Conservation (phyloP, 2,888 invertebrate genomes). For the Gari tellinella region DNA sequence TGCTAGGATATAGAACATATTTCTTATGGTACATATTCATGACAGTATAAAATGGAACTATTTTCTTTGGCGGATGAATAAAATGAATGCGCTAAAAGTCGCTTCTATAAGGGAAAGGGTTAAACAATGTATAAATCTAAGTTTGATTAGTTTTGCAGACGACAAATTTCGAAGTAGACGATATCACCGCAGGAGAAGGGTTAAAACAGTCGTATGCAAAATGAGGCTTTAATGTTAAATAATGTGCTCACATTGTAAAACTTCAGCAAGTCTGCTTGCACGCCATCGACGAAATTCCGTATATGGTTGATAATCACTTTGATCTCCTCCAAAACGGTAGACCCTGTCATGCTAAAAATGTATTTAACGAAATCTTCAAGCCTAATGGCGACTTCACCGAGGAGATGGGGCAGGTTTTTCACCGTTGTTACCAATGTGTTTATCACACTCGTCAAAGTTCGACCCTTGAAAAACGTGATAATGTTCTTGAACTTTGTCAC, state of each 20-base stretch:
- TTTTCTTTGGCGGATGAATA: too few species aligned
- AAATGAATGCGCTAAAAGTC: too few species aligned
- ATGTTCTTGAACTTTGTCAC: constrained; percentile 47
- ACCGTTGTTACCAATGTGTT: constrained; percentile 26
- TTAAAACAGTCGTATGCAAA: not conserved
- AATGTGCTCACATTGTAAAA: constrained; percentile 45
- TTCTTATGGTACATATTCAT: too few species aligned
- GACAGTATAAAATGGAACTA: too few species aligned
- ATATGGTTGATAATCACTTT: constrained; percentile 32
- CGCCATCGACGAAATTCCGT: constrained; percentile 31
- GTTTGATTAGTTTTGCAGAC: too few species aligned
- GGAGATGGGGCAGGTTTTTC: constrained; percentile 30
- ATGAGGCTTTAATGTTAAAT: not conserved
- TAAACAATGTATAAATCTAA: too few species aligned
- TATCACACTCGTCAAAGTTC: constrained; percentile 20
- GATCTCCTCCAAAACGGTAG: constrained; percentile 33
- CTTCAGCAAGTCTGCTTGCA: constrained; percentile 37
- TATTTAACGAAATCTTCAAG: constrained; percentile 24
- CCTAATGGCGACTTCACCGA: constrained; percentile 18
- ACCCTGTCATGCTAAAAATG: constrained; percentile 24
- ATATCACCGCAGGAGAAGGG: too few species aligned
- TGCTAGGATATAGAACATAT: too few species aligned
- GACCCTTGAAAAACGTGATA: constrained; percentile 45
- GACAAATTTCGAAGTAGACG: too few species aligned
- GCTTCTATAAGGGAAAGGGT: too few species aligned